Percentiles rank a stretch among this genome's conserved stretches.
Evolutionary conservation across 2,888 invertebrate genomes (phyloP).

Genomic region (Ectropis crepuscularia): DNA sequence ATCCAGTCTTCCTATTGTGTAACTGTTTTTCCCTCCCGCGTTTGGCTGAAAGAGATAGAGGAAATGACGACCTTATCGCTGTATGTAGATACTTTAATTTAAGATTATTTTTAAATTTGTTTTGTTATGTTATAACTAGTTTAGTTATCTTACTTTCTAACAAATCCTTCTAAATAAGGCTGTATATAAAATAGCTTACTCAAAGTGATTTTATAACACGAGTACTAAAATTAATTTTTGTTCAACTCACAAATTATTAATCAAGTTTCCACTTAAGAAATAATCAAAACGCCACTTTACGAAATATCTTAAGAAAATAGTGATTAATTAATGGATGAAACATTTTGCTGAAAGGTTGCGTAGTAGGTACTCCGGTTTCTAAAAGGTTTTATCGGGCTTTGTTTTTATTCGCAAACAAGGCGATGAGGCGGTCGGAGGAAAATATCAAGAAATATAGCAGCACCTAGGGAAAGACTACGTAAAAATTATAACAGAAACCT

Average conservation of each 20-base stretch:
- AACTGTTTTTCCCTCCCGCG: no score
- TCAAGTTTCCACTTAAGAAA: background rate
- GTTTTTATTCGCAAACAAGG: conserved; percentile 17
- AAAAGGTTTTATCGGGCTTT: conserved; percentile 24
- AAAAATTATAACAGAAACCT: background rate
- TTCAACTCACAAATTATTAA: background rate
- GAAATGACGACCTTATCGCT: no score
- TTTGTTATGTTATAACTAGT: no score
- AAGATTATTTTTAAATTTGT: no score
- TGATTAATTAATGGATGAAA: conserved; percentile 15
- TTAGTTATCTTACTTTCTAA: no score
- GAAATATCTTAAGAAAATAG: conserved; percentile 1
- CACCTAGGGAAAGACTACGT: background rate
- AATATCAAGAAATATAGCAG: conserved; percentile 15
- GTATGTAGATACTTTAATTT: no score
- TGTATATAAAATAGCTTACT: no score
- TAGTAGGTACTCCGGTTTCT: conserved; percentile 9
- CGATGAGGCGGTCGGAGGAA: conserved; percentile 7
- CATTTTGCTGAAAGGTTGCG: conserved; percentile 18
- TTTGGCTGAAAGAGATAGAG: no score
- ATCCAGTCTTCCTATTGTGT: no score
- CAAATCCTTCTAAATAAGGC: no score
- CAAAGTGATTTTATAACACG: no score
- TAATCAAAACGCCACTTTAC: background rate
- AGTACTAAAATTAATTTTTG: no score